Conservation (phyloP, 1,140 invertebrate genomes). For the Liolophura sinensis region DNA sequence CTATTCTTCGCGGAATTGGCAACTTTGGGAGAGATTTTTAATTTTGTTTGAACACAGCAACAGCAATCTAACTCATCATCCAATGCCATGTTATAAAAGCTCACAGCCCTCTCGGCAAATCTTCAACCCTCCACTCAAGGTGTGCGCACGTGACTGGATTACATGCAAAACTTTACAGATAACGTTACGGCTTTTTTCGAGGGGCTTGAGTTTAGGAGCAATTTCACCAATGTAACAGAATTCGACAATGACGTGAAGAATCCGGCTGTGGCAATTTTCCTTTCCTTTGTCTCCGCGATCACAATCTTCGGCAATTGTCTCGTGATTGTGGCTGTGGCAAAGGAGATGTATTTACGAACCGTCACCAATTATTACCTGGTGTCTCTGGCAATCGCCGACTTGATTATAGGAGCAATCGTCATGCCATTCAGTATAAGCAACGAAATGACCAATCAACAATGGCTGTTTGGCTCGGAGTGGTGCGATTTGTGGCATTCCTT, state of each 20-base stretch:
- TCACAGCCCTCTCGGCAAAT: no score
- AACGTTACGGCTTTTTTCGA: no score
- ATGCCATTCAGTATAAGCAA: slow-evolving; percentile 96
- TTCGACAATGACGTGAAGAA: slow-evolving; percentile 23
- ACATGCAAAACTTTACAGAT: no score
- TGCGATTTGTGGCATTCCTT: slow-evolving; percentile 97
- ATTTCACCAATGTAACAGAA: slow-evolving; percentile 13
- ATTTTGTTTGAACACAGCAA: no score
- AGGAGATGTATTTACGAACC: slow-evolving; percentile 91
- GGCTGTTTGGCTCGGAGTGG: slow-evolving; percentile 85
- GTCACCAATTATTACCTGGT: slow-evolving; percentile 99
- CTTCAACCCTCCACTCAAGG: no score
- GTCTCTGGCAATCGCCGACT: slow-evolving; percentile 94
- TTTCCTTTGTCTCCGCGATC: slow-evolving; percentile 72
- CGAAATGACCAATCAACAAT: slow-evolving; percentile 75
- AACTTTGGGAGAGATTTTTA: no score
- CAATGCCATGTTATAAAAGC: no score
- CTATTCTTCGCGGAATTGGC: no score
- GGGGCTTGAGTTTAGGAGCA: neutral
- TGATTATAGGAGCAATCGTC: slow-evolving; percentile 94
- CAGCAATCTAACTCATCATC: no score
- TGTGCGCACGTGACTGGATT: no score
- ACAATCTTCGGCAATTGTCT: slow-evolving; percentile 87
- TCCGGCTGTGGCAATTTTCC: slow-evolving; percentile 36
- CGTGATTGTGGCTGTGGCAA: slow-evolving; percentile 95